phyloP scores from a whole-genome alignment of 2,888 invertebrate species.

The Hirtodrosophila trivittata region DNA sequence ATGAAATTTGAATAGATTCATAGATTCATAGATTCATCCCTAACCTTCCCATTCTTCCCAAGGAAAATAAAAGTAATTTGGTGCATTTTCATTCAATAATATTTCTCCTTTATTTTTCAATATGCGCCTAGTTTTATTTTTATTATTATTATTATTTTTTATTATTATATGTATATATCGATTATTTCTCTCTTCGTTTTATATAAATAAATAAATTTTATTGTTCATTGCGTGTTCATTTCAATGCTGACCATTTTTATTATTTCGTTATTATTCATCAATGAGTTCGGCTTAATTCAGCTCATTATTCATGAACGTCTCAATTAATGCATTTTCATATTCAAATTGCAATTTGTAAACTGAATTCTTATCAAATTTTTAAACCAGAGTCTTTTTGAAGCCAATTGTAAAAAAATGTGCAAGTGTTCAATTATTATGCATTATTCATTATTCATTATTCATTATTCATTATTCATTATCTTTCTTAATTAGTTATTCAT shows the following conservation, averaged over 20 bases:
- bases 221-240: slow-evolving; percentile 70
- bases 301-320: slow-evolving; percentile 11
- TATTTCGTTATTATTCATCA: slow-evolving; percentile 33
- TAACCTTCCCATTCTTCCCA: no score
- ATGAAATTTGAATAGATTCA: no score
- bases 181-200: slow-evolving; percentile 69
- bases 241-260: slow-evolving; percentile 51
- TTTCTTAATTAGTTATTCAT: slow-evolving; percentile 28
- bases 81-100: slow-evolving; percentile 65
- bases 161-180: slow-evolving; percentile 44
- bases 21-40: no score
- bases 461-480: slow-evolving; percentile 20
- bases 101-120: slow-evolving; percentile 78
- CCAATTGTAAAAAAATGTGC: slow-evolving; percentile 63
- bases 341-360: slow-evolving; percentile 64
- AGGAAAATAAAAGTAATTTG: background rate
- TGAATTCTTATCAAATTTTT: slow-evolving; percentile 57
- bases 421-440: slow-evolving; percentile 27
- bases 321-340: slow-evolving; percentile 34
- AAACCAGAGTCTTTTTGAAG: slow-evolving; percentile 49
- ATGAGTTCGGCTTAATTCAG: slow-evolving; percentile 23
- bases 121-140: slow-evolving; percentile 79
- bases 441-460: slow-evolving; percentile 12
- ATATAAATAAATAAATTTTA: slow-evolving; percentile 69
- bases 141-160: slow-evolving; percentile 45